These are phyloP conservation scores for Limonius californicus DNA, from an alignment of 1,140 invertebrate species.

Conservation along the genomic window DNA sequence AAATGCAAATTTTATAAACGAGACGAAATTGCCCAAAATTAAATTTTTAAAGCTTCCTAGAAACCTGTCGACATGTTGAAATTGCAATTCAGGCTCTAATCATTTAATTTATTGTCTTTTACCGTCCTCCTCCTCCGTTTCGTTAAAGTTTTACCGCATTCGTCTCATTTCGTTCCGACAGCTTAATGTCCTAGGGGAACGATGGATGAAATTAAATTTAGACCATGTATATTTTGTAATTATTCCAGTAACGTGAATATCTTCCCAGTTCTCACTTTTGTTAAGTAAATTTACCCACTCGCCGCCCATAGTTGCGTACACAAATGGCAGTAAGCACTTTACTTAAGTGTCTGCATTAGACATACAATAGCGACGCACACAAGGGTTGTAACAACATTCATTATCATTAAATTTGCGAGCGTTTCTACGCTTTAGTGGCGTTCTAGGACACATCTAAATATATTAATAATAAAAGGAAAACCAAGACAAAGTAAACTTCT, in stretches of 20 bases:
- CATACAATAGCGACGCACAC: background rate
- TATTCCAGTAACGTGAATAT: background rate
- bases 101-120: too few relatives aligned
- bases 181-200: too few relatives aligned
- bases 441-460: background rate
- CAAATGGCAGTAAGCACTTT: slow-evolving; percentile 1
- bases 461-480: slow-evolving; percentile 1
- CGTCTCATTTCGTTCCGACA: too few relatives aligned
- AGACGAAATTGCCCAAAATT: too few relatives aligned
- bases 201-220: too few relatives aligned
- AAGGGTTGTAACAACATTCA: background rate
- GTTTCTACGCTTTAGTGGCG: background rate
- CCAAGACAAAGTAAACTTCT: too few relatives aligned
- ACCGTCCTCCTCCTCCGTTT: too few relatives aligned
- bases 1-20: too few relatives aligned
- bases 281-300: slow-evolving; percentile 1
- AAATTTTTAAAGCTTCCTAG: too few relatives aligned
- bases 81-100: too few relatives aligned
- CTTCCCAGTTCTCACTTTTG: background rate
- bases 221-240: background rate
- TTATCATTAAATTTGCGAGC: background rate
- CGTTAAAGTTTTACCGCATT: too few relatives aligned
- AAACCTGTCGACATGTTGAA: too few relatives aligned
- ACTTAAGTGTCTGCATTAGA: background rate
- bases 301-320: background rate